Conservation (phyloP, 2,888 invertebrate species). For the Volucella zonaria region DNA sequence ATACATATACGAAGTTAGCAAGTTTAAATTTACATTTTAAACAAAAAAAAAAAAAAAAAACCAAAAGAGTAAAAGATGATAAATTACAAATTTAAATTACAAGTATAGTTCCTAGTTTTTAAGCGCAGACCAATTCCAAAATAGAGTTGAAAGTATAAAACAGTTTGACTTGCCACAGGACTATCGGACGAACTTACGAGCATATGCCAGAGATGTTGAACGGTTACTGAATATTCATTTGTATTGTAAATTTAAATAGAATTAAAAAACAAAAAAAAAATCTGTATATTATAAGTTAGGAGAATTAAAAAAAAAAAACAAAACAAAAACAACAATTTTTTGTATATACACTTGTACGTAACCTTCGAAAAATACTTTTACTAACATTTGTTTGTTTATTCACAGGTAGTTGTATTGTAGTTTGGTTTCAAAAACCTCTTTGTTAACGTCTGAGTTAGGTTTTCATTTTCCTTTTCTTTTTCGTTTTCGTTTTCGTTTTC, state of each 20-base stretch:
- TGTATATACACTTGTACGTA: constrained; percentile 66
- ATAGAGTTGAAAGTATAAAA: constrained; percentile 34
- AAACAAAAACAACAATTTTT: constrained; percentile 47
- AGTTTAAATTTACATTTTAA: constrained; percentile 66
- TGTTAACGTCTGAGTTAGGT: constrained; percentile 39
- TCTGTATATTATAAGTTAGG: constrained; percentile 46
- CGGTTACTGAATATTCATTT: constrained; percentile 57
- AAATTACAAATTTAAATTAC: constrained; percentile 69
- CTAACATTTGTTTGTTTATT: constrained; percentile 33
- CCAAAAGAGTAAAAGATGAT: neutral
- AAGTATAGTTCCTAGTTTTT: constrained; percentile 66
- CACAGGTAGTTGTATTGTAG: constrained; percentile 62
- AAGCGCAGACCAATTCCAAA: constrained; percentile 66
- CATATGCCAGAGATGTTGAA: constrained; percentile 49
- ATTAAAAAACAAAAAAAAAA: neutral
- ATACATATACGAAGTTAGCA: constrained; percentile 54
- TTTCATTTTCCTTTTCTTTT: constrained; percentile 3
- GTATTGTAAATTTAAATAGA: constrained; percentile 57
- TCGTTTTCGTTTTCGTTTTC: constrained; percentile 8
- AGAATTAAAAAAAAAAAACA: constrained; percentile 29
- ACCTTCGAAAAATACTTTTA: constrained; percentile 45
- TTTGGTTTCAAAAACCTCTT: constrained; percentile 54
- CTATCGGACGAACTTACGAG: constrained; percentile 56
- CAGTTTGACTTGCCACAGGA: constrained; percentile 65
- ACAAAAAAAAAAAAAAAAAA: constrained; percentile 14